These are phyloP conservation scores for Polymixis flavicincta DNA, from an alignment of 2,888 invertebrate genomes.

Conservation along the genomic window DNA sequence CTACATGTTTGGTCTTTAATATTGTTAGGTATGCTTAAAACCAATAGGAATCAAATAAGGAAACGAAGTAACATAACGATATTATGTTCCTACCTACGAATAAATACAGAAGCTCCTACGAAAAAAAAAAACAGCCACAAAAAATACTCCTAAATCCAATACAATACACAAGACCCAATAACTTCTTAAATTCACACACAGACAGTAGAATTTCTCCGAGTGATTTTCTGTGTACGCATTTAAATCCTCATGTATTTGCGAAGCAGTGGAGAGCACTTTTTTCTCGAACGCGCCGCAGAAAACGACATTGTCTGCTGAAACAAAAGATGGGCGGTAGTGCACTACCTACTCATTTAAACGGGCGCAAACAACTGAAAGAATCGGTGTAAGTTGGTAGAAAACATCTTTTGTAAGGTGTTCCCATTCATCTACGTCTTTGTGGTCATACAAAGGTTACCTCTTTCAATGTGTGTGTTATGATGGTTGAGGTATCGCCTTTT, in stretches of 20 bases:
- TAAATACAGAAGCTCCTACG: not conserved
- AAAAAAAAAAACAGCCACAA: not conserved
- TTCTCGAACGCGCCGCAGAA: slow-evolving; percentile 39
- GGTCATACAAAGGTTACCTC: not conserved
- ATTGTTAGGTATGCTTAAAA: too few species aligned
- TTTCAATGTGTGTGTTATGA: not conserved
- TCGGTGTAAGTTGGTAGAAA: slow-evolving; percentile 45
- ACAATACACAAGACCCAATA: slow-evolving; percentile 23
- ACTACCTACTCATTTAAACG: slow-evolving; percentile 44
- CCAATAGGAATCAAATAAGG: not conserved
- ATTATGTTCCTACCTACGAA: not conserved
- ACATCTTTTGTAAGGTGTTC: slow-evolving; percentile 40
- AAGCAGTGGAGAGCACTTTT: slow-evolving; percentile 28
- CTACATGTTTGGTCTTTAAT: too few species aligned
- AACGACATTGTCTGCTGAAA: slow-evolving; percentile 48
- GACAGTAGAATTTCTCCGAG: slow-evolving; percentile 36
- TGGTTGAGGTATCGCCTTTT: not conserved
- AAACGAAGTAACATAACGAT: not conserved
- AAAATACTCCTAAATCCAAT: slow-evolving; percentile 5
- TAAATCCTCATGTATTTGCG: slow-evolving; percentile 49
- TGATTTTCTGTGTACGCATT: slow-evolving; percentile 57
- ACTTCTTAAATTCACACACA: slow-evolving; percentile 30
- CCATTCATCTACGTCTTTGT: slow-evolving; percentile 23
- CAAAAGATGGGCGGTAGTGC: slow-evolving; percentile 46
- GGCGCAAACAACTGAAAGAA: slow-evolving; percentile 38